Conservation (phyloP, 2,797 vertebrate species). For the Pelobates cultripes region DNA sequence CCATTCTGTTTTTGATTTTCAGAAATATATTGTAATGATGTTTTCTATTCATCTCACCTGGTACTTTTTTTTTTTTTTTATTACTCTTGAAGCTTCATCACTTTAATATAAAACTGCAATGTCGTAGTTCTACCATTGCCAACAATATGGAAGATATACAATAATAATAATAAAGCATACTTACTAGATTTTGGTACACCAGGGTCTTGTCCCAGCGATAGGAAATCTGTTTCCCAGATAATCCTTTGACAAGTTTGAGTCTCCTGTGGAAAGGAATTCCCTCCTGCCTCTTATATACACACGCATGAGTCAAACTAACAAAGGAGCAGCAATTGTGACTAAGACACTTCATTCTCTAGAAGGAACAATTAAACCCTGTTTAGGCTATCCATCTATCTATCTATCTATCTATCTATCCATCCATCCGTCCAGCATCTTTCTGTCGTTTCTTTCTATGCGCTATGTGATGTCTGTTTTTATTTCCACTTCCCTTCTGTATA, state of each 20-base stretch:
- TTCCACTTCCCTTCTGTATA: too few species aligned
- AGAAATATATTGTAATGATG: too few species aligned
- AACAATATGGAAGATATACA: not conserved
- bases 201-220: not conserved
- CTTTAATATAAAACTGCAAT: too few species aligned
- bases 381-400: not conserved
- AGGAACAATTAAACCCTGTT: constrained; percentile 29
- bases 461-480: too few species aligned
- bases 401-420: not conserved
- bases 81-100: too few species aligned
- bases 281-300: constrained; percentile 41
- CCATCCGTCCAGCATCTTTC: too few species aligned
- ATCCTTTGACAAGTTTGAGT: constrained; percentile 34
- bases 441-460: too few species aligned
- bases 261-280: constrained; percentile 30
- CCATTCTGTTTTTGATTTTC: too few species aligned
- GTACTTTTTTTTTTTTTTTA: too few species aligned
- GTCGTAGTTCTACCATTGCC: not conserved
- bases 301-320: constrained; percentile 31
- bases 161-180: constrained; percentile 13
- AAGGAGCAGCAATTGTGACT: constrained; percentile 37
- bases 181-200: constrained; percentile 28
- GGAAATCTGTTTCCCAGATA: constrained; percentile 29
- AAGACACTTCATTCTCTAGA: constrained; percentile 43
- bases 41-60: too few species aligned